Conservation (phyloP, 92 coral and sea anemone genomes). For the Paramuricea clavata region DNA sequence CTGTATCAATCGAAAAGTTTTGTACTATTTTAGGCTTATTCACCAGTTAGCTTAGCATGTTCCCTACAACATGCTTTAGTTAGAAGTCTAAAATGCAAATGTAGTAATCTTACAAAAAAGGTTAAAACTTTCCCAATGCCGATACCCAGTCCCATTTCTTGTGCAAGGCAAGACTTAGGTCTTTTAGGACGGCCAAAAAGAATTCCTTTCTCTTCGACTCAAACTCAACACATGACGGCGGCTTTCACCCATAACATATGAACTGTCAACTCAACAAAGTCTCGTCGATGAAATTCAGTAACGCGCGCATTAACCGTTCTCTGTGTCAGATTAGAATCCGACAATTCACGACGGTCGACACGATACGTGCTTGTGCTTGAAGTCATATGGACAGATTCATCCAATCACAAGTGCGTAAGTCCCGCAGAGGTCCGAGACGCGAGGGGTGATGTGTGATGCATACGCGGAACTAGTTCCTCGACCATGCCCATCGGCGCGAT, state of each 20-base stretch:
- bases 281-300: too few relatives aligned
- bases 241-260: too few relatives aligned
- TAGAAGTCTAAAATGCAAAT: neutral
- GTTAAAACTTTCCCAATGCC: too few relatives aligned
- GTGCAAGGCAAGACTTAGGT: neutral
- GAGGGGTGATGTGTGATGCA: slow-evolving; percentile 29
- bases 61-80: neutral
- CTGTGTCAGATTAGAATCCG: neutral
- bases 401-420: slow-evolving; percentile 45
- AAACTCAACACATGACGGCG: neutral
- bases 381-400: neutral
- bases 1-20: too few relatives aligned
- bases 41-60: neutral
- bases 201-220: neutral
- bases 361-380: neutral
- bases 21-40: neutral
- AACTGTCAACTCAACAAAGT: neutral
- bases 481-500: slow-evolving; percentile 32
- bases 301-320: neutral
- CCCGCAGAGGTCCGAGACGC: slow-evolving; percentile 5
- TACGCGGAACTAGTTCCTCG: slow-evolving; percentile 28
- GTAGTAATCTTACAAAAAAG: too few relatives aligned
- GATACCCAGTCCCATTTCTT: too few relatives aligned
- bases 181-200: neutral
- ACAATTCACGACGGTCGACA: neutral